A percentile compares a stretch with the other conserved stretches of the same genome.
phyloP scores from a whole-genome alignment of 2,888 invertebrate genomes.

The Nowickia ferox region DNA sequence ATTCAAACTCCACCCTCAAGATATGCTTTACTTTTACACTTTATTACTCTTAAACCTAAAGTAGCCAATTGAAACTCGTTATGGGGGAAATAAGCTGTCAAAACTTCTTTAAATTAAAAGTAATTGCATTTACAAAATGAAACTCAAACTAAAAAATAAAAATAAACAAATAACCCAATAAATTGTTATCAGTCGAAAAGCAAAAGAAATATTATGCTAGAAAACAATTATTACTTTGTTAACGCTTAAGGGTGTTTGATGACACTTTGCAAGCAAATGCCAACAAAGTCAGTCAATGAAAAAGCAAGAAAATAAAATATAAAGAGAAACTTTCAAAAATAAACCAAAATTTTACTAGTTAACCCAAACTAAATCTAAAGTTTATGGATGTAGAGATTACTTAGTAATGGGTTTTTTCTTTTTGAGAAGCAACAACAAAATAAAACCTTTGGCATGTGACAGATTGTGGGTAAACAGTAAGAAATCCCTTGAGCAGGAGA shows the following conservation, averaged over 20 bases:
- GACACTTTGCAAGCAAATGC: constrained; percentile 36
- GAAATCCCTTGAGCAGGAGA: constrained; percentile 2
- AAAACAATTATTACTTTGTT: constrained; percentile 34
- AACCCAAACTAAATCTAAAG: not conserved
- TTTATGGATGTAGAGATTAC: not conserved
- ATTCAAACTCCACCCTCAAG: not conserved
- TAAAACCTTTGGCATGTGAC: not conserved
- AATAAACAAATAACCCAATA: not conserved
- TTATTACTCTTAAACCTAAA: not conserved
- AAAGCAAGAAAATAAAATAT: constrained; percentile 29
- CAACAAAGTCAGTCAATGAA: not conserved
- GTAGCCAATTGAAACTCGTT: not conserved
- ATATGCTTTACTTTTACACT: not conserved
- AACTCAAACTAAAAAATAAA: not conserved
- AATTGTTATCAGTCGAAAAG: constrained; percentile 9
- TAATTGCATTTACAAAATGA: not conserved
- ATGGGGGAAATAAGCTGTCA: too few species aligned
- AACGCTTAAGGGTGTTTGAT: constrained; percentile 47
- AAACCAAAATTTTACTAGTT: not conserved
- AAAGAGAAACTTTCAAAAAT: constrained; percentile 14
- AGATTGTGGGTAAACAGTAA: not conserved
- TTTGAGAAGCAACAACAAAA: not conserved
- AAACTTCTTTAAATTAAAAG: not conserved
- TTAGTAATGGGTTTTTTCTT: not conserved
- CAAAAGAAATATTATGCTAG: constrained; percentile 4